Base-by-base conservation (phyloP, 2,888 invertebrate genomes). In the Dryocosmus kuriphilus region DNA sequence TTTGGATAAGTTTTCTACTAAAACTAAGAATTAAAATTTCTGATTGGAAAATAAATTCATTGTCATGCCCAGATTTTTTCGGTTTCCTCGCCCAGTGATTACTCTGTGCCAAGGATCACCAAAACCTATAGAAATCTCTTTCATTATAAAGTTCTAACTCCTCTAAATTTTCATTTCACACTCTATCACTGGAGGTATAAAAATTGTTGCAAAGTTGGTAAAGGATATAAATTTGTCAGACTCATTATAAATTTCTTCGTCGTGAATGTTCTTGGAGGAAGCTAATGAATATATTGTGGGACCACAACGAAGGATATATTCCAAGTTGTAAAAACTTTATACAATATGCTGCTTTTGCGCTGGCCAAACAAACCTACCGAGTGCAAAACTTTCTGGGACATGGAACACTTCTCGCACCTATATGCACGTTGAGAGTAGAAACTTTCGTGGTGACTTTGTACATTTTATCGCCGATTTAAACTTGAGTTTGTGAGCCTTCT, bases 221-320 rank as follows among this genome's bases (percentile, higher is more conserved):
- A 35, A 63, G 30, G 16, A n/a, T 41, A 41, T 38, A 65, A 22
- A 41, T 65, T 65, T 22, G 38, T 65, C 63, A 35, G 38, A 11
- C 14, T 22, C 16, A 24, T 65, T 38, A 65, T 65, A 65, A 65
- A 41, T 65, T 65, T 41, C 16, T 16, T 24, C 16, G 16, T 65
- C 22, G 38, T 41, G 38, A 65, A 22, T 41, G 35, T 65, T 65
- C 65, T 27, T 27, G 38, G 65, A 41, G 8, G 38, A 65, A 14
- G 24, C 19, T 65, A 65, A 65, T 65, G 65, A 65, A 65, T 65
- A 65, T 65, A 65, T 65, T 65, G 65, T 65, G 7, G 24, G 16
- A 38, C 38, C 35, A 41, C 41, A 65, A 41, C 32, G 35, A 38
- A 14, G 38, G 22, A 41, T 65, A 41, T 65, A 65, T 65, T 65